Evolutionary conservation across 1,140 invertebrate genomes (phyloP).

Genomic region (Sitodiplosis mosellana): DNA sequence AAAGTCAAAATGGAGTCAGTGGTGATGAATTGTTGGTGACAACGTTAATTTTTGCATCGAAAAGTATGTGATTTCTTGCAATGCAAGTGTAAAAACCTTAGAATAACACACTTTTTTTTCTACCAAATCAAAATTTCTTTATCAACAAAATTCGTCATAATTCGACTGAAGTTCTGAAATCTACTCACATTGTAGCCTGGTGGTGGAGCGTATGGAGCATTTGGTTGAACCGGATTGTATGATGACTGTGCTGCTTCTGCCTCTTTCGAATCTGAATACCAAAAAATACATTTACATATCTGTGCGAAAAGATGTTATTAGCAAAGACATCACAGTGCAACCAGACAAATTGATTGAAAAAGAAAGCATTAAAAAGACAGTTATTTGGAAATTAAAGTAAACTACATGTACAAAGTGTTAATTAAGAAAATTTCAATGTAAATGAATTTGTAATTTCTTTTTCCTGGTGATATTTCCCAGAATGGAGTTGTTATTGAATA

Average conservation of each 20-base stretch:
- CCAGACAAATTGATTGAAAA: constrained; percentile 5
- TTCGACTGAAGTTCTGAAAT: too few relatives aligned
- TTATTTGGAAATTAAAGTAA: neutral
- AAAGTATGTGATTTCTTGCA: too few relatives aligned
- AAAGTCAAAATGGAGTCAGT: too few relatives aligned
- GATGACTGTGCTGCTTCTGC: constrained; percentile 71
- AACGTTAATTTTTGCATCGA: too few relatives aligned
- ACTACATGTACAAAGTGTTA: too few relatives aligned
- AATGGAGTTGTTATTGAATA: too few relatives aligned
- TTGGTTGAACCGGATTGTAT: constrained; percentile 66
- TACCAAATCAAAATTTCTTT: neutral
- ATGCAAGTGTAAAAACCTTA: too few relatives aligned
- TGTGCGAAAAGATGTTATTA: neutral
- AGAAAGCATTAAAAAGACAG: constrained; percentile 11
- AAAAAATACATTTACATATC: neutral
- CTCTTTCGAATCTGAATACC: constrained; percentile 56
- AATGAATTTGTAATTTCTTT: too few relatives aligned
- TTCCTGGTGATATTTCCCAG: too few relatives aligned
- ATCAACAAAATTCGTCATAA: neutral
- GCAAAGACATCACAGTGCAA: constrained; percentile 2
- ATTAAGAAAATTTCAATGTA: too few relatives aligned
- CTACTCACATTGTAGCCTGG: constrained; percentile 65
- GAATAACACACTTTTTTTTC: too few relatives aligned
- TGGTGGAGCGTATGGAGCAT: constrained; percentile 69
- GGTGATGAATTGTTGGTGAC: too few relatives aligned